Evolutionary conservation across 1,140 invertebrate genomes (phyloP), one percentile per base, ranked within the genome.

Genomic region (Triops longicaudatus): DNA sequence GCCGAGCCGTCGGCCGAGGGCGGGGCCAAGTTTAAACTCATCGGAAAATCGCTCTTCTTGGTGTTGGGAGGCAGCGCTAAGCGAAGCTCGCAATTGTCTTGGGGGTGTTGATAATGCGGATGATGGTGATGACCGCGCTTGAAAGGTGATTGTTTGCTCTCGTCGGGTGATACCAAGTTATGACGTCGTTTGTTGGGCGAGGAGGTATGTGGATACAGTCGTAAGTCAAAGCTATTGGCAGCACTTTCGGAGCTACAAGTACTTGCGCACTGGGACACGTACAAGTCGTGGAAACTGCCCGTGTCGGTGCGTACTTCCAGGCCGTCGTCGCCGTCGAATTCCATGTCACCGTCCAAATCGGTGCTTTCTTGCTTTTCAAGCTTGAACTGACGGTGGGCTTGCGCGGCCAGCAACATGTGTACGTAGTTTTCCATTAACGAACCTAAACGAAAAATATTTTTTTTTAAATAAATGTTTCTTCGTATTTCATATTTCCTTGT

Each of bases 181-280:
- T 63, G 50, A 63, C 50, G 50, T 14, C 71, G 73, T 43, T 77
- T 73, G 26, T 41, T 63, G 27, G 71, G 72, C 22, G 50, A 72
- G 37, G 28, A 28, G n/a, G 27, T 78, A 27, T 73, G 71, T 7
- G 42, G 75, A 72, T 77, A 83, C 50, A 82, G 79, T 12, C 81
- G 80, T 6, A 83, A 80, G 50, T 82, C 81, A 76, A 83, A 83
- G 76, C 82, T 83, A 73, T 83, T 82, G 10, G 81, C 80, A n/a
- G 82, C 82, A 74, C 82, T 83, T 76, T 83, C 82, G 26, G 82
- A 83, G 76, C 82, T 83, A 75, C 82, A 83, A 31, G 82, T 81
- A 75, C 82, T 83, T 5, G 81, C 80, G 73, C 79, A 80, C 76
- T 77, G 81, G 63, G 80, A 72, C 12, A 73, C 26, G 72, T 73